phyloP scores from a whole-genome alignment of 2,113 vertebrate species.

The Cichladusa arquata region DNA sequence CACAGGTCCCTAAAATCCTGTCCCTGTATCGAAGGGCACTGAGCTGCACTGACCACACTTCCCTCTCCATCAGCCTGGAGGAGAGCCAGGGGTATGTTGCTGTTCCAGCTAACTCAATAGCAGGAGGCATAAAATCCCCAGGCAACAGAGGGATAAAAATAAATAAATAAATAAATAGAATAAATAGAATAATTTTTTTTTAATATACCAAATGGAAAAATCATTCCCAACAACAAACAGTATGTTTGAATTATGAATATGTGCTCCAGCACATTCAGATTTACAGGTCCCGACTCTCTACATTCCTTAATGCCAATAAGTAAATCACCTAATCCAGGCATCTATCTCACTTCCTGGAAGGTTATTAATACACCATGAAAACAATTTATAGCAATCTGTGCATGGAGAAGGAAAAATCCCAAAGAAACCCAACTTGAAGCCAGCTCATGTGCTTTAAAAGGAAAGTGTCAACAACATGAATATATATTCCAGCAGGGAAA shows the following conservation, averaged over 20 bases:
- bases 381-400: neutral
- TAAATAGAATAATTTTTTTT: neutral
- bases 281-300: neutral
- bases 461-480: neutral
- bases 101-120: neutral
- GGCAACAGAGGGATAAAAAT: neutral
- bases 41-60: neutral
- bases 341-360: neutral
- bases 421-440: neutral
- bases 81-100: neutral
- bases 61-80: constrained; percentile 20
- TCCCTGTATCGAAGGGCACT: neutral
- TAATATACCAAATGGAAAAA: neutral
- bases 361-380: neutral
- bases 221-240: neutral
- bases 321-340: neutral
- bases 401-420: neutral
- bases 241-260: neutral
- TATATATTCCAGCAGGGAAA: neutral
- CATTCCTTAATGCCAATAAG: neutral
- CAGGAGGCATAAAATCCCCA: neutral
- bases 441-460: neutral
- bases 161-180: rapidly evolving
- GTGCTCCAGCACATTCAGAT: neutral
- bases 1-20: neutral